Evolutionary conservation across 2,113 vertebrate species (phyloP).

Genomic region (Elgaria multicarinata): DNA sequence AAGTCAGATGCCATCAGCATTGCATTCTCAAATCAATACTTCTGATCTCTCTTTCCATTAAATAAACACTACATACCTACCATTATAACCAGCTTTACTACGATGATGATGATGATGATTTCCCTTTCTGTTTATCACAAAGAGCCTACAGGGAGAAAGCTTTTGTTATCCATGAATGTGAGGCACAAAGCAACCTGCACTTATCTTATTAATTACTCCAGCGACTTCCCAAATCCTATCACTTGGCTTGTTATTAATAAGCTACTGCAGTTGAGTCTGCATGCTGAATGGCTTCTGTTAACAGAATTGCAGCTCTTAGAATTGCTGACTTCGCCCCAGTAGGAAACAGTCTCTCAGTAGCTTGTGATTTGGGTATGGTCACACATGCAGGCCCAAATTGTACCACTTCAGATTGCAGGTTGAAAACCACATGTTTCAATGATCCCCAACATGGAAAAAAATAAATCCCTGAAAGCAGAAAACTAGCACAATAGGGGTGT

Average conservation of each 20-base stretch:
- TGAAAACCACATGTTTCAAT: neutral
- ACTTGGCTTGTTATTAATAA: slow-evolving; percentile 70
- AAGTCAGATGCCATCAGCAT: slow-evolving; percentile 9
- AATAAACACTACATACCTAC: slow-evolving; percentile 51
- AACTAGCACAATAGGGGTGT: neutral
- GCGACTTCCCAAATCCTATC: slow-evolving; percentile 70
- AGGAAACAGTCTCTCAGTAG: slow-evolving; percentile 26
- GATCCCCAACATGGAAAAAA: neutral
- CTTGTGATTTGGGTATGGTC: neutral
- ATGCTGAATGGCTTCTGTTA: slow-evolving; percentile 58
- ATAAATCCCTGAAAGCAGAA: neutral
- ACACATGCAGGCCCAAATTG: neutral
- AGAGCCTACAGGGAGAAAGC: slow-evolving; percentile 66
- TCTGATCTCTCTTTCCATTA: slow-evolving; percentile 42
- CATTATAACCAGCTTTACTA: slow-evolving; percentile 55
- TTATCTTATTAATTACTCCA: slow-evolving; percentile 76
- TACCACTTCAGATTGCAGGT: neutral
- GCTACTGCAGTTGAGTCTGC: slow-evolving; percentile 52
- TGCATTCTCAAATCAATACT: neutral
- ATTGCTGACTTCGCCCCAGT: slow-evolving; percentile 26
- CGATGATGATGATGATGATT: slow-evolving; percentile 48
- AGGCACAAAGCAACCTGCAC: slow-evolving; percentile 69
- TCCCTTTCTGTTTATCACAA: slow-evolving; percentile 65
- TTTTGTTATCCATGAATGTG: slow-evolving; percentile 67
- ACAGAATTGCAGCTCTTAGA: slow-evolving; percentile 53